Base-by-base conservation (phyloP, 2,888 invertebrate genomes). In the Euspilapteryx auroguttella region DNA sequence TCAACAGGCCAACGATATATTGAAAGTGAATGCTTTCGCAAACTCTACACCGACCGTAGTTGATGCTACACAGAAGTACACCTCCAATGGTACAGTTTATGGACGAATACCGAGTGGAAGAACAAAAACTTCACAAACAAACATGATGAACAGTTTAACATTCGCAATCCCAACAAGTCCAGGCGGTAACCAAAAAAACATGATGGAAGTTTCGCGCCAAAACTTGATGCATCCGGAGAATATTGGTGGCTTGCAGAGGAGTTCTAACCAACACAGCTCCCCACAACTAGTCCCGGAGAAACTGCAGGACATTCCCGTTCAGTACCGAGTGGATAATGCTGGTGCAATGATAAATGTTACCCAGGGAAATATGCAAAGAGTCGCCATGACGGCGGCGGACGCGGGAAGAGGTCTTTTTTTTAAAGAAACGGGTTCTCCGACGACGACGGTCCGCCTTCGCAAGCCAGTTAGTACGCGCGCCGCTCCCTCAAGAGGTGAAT, bases 381-480 rank as follows among this genome's bases (percentile, higher is more conserved):
- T 62, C 66, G 59, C 47, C 47, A 41, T 49, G 49, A 45, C 49
- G 48, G 48, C 57, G 47, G 49, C 47, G 49, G 62, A 56, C 62
- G 63, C 62, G 57, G 68, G 66, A 65, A 64, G 62, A 59, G 55
- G 48, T 35, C 42, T 47, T 66, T 73, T 73, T 71, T 71, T 86
- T 83, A 77, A 85, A 85, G 58, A 55, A 75, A 73, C 66, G 52
- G 64, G 69, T 71, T 69, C 62, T 52, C 53, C 50, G 37, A 48
- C 47, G 79, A 79, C 61, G 73, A n/a, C n/a, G n/a, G n/a, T n/a
- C n/a, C n/a, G n/a, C n/a, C n/a, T n/a, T n/a, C 80, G 54, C 79
- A 76, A 65, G 80, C 53, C 80, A 73, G 73, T 79, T 84, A 69
- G 78, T 84, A 55, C 63, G 68, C 68, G 57, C 65, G 57, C 51